Conservation (phyloP, 2,113 vertebrate genomes). For the Corythoichthys intestinalis region DNA sequence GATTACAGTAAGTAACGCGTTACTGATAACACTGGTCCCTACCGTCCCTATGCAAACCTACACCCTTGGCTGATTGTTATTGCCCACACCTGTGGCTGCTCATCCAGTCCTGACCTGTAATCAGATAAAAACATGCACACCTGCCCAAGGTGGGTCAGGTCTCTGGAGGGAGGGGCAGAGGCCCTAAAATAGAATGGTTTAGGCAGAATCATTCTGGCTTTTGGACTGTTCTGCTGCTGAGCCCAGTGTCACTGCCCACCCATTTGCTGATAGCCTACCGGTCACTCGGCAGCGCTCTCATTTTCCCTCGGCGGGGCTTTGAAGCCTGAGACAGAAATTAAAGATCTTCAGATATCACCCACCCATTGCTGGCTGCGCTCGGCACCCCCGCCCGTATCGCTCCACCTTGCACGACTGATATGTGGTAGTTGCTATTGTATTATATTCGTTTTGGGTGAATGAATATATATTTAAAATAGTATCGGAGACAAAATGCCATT, state of each 20-base stretch:
- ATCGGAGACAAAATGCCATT: neutral
- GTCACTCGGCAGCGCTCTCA: constrained; percentile 7
- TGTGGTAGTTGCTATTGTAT: neutral
- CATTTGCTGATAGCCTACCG: constrained; percentile 4
- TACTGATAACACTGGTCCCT: too few relatives aligned
- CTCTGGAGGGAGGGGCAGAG: too few relatives aligned
- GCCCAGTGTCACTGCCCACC: constrained; percentile 6
- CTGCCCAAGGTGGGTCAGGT: too few relatives aligned
- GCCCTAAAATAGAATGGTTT: neutral
- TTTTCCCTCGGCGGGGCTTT: constrained; percentile 3
- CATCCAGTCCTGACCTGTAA: too few relatives aligned
- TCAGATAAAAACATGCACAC: too few relatives aligned
- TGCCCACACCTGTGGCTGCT: too few relatives aligned
- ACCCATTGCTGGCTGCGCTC: neutral
- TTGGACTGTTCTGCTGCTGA: neutral
- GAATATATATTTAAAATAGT: neutral
- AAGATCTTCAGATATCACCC: constrained; percentile 6
- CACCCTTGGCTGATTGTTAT: too few relatives aligned
- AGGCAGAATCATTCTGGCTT: neutral
- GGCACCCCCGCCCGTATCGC: neutral
- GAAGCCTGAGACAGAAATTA: constrained; percentile 1
- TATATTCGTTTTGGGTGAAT: neutral
- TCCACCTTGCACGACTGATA: neutral
- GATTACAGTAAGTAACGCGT: too few relatives aligned
- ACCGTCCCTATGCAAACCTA: too few relatives aligned